phyloP scores from a whole-genome alignment of 2,797 vertebrate genomes.

The Otolemur crassicaudatus region DNA sequence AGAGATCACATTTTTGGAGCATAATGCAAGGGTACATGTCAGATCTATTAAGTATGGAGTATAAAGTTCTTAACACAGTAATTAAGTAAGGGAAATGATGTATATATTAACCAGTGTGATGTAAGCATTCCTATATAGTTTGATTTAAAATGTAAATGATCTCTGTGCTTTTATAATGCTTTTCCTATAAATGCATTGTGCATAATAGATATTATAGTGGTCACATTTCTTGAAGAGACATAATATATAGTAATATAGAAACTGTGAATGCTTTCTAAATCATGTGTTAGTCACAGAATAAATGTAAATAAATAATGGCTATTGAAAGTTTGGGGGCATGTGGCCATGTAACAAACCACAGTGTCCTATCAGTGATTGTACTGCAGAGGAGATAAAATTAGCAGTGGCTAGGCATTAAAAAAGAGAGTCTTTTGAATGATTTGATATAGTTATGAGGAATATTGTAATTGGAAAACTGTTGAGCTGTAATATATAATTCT shows the following conservation, averaged over 20 bases:
- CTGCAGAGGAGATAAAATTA: conserved; percentile 23
- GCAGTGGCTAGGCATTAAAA: background rate
- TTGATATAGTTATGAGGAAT: background rate
- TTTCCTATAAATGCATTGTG: background rate
- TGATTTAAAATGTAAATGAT: background rate
- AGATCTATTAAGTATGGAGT: too few species aligned
- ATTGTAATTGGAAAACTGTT: background rate
- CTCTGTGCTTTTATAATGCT: background rate
- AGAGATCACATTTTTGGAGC: too few species aligned
- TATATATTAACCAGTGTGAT: too few species aligned
- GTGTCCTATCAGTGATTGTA: background rate
- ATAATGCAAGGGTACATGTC: too few species aligned
- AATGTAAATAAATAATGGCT: background rate
- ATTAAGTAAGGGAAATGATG: too few species aligned
- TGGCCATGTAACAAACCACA: background rate
- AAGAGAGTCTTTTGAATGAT: background rate
- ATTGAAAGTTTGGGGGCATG: background rate
- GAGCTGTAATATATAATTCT: background rate
- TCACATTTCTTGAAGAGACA: background rate
- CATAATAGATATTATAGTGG: background rate
- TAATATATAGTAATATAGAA: background rate
- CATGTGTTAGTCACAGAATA: background rate
- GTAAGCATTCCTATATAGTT: too few species aligned
- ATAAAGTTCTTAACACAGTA: too few species aligned
- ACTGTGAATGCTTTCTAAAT: background rate